A percentile compares a stretch with the other conserved stretches of the same genome.
phyloP scores from a whole-genome alignment of 2,113 vertebrate genomes.

The Natator depressus region DNA sequence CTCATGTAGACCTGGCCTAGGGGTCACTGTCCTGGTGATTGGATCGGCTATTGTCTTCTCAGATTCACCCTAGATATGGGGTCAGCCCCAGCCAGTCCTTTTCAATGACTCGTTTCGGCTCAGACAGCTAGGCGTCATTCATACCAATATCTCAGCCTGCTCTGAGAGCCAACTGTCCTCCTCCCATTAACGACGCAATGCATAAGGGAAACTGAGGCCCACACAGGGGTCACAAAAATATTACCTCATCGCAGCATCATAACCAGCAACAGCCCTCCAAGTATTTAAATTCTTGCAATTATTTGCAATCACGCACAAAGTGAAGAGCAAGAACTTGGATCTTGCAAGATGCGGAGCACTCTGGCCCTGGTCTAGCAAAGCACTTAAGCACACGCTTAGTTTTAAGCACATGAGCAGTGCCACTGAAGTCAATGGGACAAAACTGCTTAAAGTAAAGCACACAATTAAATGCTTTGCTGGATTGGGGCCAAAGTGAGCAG shows the following conservation, averaged over 20 bases:
- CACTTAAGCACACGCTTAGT: not conserved
- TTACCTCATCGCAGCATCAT: not conserved
- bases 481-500: not conserved
- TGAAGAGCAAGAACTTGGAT: not conserved
- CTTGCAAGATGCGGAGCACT: not conserved
- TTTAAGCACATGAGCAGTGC: fast-evolving
- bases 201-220: not conserved
- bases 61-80: too few relatives aligned
- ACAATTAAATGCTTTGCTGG: not conserved
- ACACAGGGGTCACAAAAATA: not conserved
- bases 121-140: not conserved
- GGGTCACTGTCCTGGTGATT: too few relatives aligned
- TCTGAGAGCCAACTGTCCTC: not conserved
- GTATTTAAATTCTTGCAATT: conserved; percentile 23
- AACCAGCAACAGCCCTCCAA: conserved; percentile 2
- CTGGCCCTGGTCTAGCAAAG: not conserved
- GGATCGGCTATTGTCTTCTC: too few relatives aligned
- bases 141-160: not conserved
- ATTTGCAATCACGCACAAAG: not conserved
- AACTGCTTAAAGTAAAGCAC: not conserved
- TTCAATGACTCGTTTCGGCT: too few relatives aligned
- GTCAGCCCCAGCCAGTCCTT: too few relatives aligned
- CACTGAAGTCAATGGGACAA: not conserved
- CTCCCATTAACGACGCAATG: not conserved
- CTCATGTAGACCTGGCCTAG: too few relatives aligned